Evolutionary conservation across 2,797 vertebrate species (phyloP), one percentile per base, ranked within the genome.

Genomic region (Acestrorhynchus altus): DNA sequence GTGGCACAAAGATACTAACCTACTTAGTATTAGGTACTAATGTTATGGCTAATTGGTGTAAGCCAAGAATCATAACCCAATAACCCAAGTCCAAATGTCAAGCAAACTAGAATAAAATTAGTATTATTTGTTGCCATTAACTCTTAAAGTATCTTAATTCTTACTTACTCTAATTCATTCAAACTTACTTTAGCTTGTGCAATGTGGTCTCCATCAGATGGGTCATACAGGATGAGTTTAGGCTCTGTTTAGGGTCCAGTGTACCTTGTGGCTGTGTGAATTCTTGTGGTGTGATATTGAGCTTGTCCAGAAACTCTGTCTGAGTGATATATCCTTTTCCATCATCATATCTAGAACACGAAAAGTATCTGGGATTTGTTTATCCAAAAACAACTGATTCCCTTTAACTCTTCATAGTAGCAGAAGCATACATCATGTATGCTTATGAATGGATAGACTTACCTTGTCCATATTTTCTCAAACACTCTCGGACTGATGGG

Each of bases 381-480:
- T n/a, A n/a, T 10, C 49, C 35, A 56, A 69, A 67, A n/a, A 12
- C 46, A 56, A n/a, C n/a, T 24, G 22, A 42, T 42, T 24, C 0
- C 15, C 6, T 35, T 2, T 35, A 10, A 22, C 13, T n/a, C 28
- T 8, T 18, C 49, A 57, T 13, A 49, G 28, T 56, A 11, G 13
- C n/a, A 11, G 35, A 24, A 64, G 24, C 6, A 12, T 26, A 5
- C 16, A 54, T 64, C 54, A 52, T 20, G 44, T 2, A 64, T 10
- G 8, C 9, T 60, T 13, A 9, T 40, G 31, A 20, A 18, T 18
- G 44, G 12, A 18, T 11, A 20, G 11, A 26, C 90, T 85, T 85
- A 94, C 93, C 89, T 90, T 67, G 76, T 54, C 91, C 93, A 95
- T 22, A 95, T 90, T 87, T 92, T 93, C 79, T 94, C 92, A 70